Evolutionary conservation across 2,797 vertebrate species (phyloP).

Genomic region (Kryptopterus vitreolus): DNA sequence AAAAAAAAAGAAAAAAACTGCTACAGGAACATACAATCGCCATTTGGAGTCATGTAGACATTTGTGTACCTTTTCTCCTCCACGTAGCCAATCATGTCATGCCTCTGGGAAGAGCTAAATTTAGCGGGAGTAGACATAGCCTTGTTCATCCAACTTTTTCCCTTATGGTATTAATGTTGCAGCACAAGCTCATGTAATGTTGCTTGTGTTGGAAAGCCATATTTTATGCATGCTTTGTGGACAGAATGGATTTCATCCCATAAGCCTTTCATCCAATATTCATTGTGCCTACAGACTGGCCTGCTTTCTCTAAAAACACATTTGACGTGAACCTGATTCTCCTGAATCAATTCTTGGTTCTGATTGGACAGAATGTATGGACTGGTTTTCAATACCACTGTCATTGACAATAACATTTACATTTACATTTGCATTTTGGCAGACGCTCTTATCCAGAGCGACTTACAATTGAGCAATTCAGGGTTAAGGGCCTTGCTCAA

Average conservation of each 20-base stretch:
- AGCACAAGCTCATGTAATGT: conserved; percentile 41
- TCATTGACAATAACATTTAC: background rate
- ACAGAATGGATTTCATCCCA: conserved; percentile 30
- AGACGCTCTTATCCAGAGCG: too few species aligned
- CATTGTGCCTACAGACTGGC: background rate
- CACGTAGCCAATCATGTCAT: conserved; percentile 17
- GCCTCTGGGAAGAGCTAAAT: conserved; percentile 40
- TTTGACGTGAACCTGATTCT: background rate
- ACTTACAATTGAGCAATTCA: too few species aligned
- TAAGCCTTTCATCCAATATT: conserved; percentile 19
- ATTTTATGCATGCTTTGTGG: conserved; percentile 37
- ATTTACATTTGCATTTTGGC: too few species aligned
- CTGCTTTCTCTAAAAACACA: conserved; percentile 5
- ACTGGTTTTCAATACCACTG: background rate
- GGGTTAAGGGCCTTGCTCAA: too few species aligned
- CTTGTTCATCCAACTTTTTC: conserved; percentile 13
- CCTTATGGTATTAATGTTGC: conserved; percentile 52
- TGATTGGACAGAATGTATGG: background rate
- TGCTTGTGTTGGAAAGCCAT: conserved; percentile 17
- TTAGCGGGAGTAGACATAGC: conserved; percentile 42
- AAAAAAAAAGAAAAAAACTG: background rate
- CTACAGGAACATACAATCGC: background rate
- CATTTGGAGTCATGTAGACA: conserved; percentile 5
- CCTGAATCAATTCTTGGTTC: background rate
- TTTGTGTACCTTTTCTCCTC: background rate